Percentiles rank a stretch among this genome's conserved stretches.
Conservation (phyloP, 1,140 invertebrate species). For the Triops cancriformis region DNA sequence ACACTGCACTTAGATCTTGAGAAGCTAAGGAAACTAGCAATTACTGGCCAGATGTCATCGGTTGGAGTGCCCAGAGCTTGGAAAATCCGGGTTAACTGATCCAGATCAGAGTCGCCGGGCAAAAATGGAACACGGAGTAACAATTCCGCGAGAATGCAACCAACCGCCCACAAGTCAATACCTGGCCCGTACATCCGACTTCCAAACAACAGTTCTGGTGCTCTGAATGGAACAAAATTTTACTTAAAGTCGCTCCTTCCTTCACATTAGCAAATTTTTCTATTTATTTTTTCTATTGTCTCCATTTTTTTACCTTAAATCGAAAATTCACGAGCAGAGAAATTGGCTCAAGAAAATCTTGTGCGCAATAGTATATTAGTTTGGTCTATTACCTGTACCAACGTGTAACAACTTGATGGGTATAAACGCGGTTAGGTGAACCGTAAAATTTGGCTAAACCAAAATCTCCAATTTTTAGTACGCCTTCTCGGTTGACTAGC, state of each 20-base stretch:
- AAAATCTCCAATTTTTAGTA: conserved; percentile 97
- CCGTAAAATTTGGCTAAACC: conserved; percentile 95
- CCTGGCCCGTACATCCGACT: conserved; percentile 87
- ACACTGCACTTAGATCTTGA: not conserved
- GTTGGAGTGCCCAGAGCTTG: conserved; percentile 83
- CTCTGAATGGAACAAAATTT: conserved; percentile 44
- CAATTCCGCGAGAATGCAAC: conserved; percentile 95
- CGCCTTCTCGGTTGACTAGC: conserved; percentile 80
- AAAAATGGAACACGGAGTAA: conserved; percentile 85
- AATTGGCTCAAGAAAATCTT: too few species aligned
- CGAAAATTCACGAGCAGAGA: too few species aligned
- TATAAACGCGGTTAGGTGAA: conserved; percentile 91
- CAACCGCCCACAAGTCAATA: conserved; percentile 98
- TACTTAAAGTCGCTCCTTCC: not conserved
- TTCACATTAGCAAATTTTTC: too few species aligned
- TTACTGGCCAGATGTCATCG: conserved; percentile 81
- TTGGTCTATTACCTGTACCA: conserved; percentile 63
- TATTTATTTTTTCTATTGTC: too few species aligned
- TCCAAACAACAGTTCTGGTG: conserved; percentile 92
- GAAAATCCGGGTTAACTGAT: conserved; percentile 92
- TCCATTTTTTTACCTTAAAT: too few species aligned
- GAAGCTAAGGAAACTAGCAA: conserved; percentile 20
- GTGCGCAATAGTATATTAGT: not conserved
- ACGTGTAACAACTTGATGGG: conserved; percentile 95
- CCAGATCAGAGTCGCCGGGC: conserved; percentile 92